Base-by-base conservation (phyloP, 2,888 invertebrate genomes). In the Zele albiditarsus region DNA sequence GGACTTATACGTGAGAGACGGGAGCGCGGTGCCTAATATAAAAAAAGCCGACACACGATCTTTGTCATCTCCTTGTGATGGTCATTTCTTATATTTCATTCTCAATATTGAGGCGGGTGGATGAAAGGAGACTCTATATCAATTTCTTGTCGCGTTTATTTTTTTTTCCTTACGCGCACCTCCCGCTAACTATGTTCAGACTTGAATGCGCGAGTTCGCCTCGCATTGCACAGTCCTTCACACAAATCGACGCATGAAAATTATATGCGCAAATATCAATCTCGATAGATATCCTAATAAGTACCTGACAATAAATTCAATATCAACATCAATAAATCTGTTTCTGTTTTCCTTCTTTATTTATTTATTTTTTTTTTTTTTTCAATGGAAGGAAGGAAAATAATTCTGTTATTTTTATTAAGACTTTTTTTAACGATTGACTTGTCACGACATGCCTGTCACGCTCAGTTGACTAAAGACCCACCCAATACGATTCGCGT, bases 1-100 rank as follows among this genome's bases (percentile, higher is more conserved):
- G 77, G 73, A 78, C 77, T 72, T 77, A 70, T 60, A 70, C 8
- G 58, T 70, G 60, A 38, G 42, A 70, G 70, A 70, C 42, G 20
- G 27, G 20, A 25, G 58, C 38, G 70, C 58, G 31, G 58, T 60
- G 23, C 20, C 28, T 49, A 25, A 27, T 46, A 42, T 38, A 46
- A 60, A 58, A 57, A 53, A 20, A 10, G 69, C 31, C 31, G 28
- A 20, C 38, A 58, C 49, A 67, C 28, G n/a, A 70, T 23, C 38
- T 38, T 70, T 70, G 60, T 70, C 28, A n/a, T 69, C 20, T 53
- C 23, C 16, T 49, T 28, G 10, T 49, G 53, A 53, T 53, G 53
- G n/a, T 53, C 20, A 53, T 53, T 20, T 53, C 10, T 20, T 53
- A 53, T 53, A n/a, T 53, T 53, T 53, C 6, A 53, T 20, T 53